Conservation (phyloP, 2,113 vertebrate genomes). For the Notiomystis cincta region DNA sequence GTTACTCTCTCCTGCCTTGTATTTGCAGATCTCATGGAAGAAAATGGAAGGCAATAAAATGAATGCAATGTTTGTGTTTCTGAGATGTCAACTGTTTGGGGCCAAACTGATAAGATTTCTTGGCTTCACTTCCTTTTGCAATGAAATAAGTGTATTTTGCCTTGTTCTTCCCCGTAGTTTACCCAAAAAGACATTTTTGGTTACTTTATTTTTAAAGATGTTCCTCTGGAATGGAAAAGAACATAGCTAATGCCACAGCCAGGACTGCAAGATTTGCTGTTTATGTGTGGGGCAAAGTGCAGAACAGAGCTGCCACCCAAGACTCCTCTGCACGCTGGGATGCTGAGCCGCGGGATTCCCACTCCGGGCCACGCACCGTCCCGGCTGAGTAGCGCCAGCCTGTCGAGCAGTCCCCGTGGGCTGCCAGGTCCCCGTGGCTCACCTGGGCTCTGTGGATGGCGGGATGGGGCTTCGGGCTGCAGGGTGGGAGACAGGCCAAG, state of each 20-base stretch:
- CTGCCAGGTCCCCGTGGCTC: neutral
- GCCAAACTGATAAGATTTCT: neutral
- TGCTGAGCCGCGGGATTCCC: neutral
- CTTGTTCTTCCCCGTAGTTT: neutral
- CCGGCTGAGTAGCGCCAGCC: neutral
- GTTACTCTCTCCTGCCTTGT: neutral
- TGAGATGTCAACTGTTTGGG: neutral
- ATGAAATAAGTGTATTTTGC: neutral
- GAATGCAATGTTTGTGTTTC: neutral
- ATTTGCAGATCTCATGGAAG: neutral
- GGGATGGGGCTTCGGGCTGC: neutral
- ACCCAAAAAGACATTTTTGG: neutral
- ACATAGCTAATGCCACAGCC: neutral
- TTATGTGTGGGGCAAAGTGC: accelerated
- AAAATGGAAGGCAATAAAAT: neutral
- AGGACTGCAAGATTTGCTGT: neutral
- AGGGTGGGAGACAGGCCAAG: neutral
- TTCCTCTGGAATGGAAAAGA: neutral
- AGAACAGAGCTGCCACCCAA: neutral
- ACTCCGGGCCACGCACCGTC: accelerated
- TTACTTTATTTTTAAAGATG: neutral
- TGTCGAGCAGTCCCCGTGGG: accelerated
- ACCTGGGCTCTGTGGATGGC: neutral
- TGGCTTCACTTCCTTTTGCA: neutral
- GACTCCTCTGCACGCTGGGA: accelerated